Percentiles rank a stretch among this genome's conserved stretches.
Conservation (phyloP, 1,140 invertebrate genomes). For the Zaprionus lachaisei region DNA sequence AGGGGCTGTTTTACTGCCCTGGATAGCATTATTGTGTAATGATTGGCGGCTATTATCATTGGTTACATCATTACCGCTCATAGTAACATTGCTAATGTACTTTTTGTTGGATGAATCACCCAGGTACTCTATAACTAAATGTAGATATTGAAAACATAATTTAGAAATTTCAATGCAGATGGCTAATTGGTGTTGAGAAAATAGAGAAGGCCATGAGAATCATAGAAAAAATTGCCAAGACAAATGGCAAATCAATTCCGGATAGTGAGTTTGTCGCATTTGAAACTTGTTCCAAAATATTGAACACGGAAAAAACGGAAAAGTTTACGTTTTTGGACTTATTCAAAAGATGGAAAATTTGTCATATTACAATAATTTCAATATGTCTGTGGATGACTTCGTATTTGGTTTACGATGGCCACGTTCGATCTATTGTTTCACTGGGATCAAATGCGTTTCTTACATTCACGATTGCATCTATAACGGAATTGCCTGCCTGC, state of each 20-base stretch:
- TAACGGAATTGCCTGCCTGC: slow-evolving; percentile 90
- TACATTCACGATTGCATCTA: slow-evolving; percentile 92
- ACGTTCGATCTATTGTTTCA: slow-evolving; percentile 92
- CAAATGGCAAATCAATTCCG: slow-evolving; percentile 90
- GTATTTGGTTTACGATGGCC: slow-evolving; percentile 93
- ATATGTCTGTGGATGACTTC: slow-evolving; percentile 94
- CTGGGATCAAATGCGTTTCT: slow-evolving; percentile 91
- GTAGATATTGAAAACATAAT: not conserved
- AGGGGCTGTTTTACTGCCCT: slow-evolving; percentile 90
- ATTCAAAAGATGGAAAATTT: slow-evolving; percentile 89
- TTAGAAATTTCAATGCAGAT: slow-evolving; percentile 85
- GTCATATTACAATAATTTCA: slow-evolving; percentile 89
- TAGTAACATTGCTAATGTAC: slow-evolving; percentile 88
- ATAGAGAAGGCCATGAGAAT: slow-evolving; percentile 90
- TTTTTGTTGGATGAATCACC: slow-evolving; percentile 92
- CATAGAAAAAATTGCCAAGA: slow-evolving; percentile 90
- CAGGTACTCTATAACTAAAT: slow-evolving; percentile 80
- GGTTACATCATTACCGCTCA: slow-evolving; percentile 89
- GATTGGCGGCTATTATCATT: slow-evolving; percentile 90
- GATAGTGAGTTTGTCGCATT: slow-evolving; percentile 90
- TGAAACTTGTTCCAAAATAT: slow-evolving; percentile 71
- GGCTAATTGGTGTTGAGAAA: slow-evolving; percentile 93
- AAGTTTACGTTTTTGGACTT: slow-evolving; percentile 91
- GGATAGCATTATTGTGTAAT: slow-evolving; percentile 90
- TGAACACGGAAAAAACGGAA: slow-evolving; percentile 87